phyloP scores from a whole-genome alignment of 2,113 vertebrate species.

The Lampris incognitus region DNA sequence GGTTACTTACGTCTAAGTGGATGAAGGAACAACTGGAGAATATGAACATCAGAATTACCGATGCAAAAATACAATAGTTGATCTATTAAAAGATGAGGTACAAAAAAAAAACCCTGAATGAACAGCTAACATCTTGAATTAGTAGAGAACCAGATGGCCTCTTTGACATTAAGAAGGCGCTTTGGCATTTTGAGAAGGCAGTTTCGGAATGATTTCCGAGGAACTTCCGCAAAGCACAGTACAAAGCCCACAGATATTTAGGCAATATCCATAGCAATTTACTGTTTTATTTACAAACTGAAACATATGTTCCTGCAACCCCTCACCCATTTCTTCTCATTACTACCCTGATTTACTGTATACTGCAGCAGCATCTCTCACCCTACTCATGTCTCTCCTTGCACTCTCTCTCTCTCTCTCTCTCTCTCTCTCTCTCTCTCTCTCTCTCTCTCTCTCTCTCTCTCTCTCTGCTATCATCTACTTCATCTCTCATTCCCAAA shows the following conservation, averaged over 20 bases:
- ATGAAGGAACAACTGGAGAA: slow-evolving; percentile 20
- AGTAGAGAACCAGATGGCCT: slow-evolving; percentile 81
- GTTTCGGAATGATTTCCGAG: slow-evolving; percentile 78
- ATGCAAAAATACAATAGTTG: slow-evolving; percentile 51
- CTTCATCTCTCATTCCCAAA: slow-evolving; percentile 46
- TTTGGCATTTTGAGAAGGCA: slow-evolving; percentile 79
- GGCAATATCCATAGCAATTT: slow-evolving; percentile 82
- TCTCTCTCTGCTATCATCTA: slow-evolving; percentile 18
- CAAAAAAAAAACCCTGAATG: slow-evolving; percentile 51
- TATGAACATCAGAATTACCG: slow-evolving; percentile 48
- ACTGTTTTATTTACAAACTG: slow-evolving; percentile 83
- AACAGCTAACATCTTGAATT: slow-evolving; percentile 81
- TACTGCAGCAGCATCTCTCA: slow-evolving; percentile 51
- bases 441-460: neutral
- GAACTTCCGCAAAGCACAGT: slow-evolving; percentile 80
- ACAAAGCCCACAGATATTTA: slow-evolving; percentile 82
- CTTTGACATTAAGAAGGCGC: slow-evolving; percentile 79
- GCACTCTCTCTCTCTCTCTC: slow-evolving; percentile 7
- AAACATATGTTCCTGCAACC: slow-evolving; percentile 77
- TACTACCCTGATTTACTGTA: slow-evolving; percentile 60
- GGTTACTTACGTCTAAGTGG: neutral
- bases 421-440: slow-evolving; percentile 29
- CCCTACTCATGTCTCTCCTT: slow-evolving; percentile 23
- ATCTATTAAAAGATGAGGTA: slow-evolving; percentile 64
- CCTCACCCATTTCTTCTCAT: slow-evolving; percentile 29